These are phyloP conservation scores for Scaptomyza graminum DNA, from an alignment of 1,140 invertebrate species.

Conservation along the genomic window DNA sequence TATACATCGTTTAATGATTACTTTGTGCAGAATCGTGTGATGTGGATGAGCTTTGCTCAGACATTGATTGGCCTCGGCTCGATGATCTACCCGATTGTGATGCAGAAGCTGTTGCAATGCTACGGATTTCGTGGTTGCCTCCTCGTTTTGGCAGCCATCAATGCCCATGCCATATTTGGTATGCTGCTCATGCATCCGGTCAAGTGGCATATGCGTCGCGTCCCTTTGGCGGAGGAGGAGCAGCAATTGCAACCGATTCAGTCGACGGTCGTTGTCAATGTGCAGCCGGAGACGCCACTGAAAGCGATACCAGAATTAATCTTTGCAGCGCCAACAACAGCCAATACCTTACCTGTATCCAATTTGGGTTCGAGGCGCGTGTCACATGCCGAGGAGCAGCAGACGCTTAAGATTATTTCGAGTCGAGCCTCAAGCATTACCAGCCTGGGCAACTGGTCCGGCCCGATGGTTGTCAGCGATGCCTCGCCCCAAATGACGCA, in stretches of 20 bases:
- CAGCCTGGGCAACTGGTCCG: slow-evolving; percentile 83
- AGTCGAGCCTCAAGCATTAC: slow-evolving; percentile 80
- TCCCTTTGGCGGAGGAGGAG: slow-evolving; percentile 66
- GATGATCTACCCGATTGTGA: slow-evolving; percentile 86
- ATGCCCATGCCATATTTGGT: slow-evolving; percentile 87
- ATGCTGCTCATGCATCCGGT: slow-evolving; percentile 88
- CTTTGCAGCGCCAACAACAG: not conserved
- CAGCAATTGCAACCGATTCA: slow-evolving; percentile 54
- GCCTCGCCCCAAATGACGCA: slow-evolving; percentile 73
- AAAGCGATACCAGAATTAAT: slow-evolving; percentile 16
- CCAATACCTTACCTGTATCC: not conserved
- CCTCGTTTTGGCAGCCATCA: slow-evolving; percentile 86
- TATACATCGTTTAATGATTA: slow-evolving; percentile 86
- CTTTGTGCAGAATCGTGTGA: slow-evolving; percentile 85
- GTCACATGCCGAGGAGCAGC: slow-evolving; percentile 53
- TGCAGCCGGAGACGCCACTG: slow-evolving; percentile 64
- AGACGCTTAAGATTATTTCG: slow-evolving; percentile 42
- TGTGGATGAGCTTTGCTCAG: slow-evolving; percentile 87
- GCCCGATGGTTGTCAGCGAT: slow-evolving; percentile 76
- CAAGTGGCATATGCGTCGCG: slow-evolving; percentile 87
- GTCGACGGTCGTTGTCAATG: slow-evolving; percentile 34
- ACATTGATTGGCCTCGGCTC: slow-evolving; percentile 85
- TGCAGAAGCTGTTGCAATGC: slow-evolving; percentile 84
- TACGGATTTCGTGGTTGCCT: slow-evolving; percentile 88
- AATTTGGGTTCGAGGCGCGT: slow-evolving; percentile 35